These are phyloP conservation scores for Achlya flavicornis DNA, from an alignment of 2,888 invertebrate species.

Conservation along the genomic window DNA sequence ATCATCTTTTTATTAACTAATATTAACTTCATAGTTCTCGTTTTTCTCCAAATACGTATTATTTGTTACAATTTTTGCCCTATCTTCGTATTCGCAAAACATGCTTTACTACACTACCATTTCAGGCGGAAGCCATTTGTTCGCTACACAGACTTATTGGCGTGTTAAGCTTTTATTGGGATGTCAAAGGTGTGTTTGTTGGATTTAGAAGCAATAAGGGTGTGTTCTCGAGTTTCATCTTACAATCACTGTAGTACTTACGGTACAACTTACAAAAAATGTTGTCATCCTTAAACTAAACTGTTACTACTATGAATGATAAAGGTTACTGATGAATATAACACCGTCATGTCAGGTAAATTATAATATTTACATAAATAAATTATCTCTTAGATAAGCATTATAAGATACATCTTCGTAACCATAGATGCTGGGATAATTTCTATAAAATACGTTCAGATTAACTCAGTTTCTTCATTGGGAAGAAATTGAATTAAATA, in stretches of 20 bases:
- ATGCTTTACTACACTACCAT: conserved; percentile 27
- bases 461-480: too few species aligned
- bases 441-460: too few species aligned
- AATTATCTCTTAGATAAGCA: too few species aligned
- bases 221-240: conserved; percentile 13
- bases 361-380: neutral
- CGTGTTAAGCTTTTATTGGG: conserved; percentile 31
- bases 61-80: neutral
- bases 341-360: too few species aligned
- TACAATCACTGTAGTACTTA: conserved; percentile 17
- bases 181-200: conserved; percentile 24
- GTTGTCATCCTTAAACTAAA: too few species aligned
- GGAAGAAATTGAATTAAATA: too few species aligned
- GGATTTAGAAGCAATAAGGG: conserved; percentile 35
- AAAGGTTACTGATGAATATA: too few species aligned
- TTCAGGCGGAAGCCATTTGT: conserved; percentile 34
- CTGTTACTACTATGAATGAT: too few species aligned
- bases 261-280: too few species aligned
- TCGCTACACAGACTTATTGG: conserved; percentile 36
- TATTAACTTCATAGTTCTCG: neutral
- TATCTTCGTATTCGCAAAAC: neutral
- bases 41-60: neutral
- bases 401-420: too few species aligned
- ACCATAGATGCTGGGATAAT: too few species aligned
- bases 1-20: too few species aligned